Conservation (phyloP, 2,113 vertebrate genomes). For the Mobula hypostoma region DNA sequence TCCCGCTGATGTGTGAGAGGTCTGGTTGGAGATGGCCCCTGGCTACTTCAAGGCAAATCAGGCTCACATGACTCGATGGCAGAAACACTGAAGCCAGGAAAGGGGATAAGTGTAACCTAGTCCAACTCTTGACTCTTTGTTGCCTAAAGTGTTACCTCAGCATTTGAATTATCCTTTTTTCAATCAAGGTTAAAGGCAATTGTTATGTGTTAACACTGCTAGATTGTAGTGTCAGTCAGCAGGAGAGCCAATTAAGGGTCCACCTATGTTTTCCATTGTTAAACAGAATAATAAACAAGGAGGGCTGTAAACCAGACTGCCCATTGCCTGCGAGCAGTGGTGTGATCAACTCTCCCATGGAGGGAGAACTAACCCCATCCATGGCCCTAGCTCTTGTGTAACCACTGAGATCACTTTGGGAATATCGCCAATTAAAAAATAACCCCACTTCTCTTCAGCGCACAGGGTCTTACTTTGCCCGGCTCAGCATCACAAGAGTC, state of each 20-base stretch:
- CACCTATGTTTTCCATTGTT: neutral
- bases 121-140: neutral
- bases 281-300: neutral
- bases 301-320: neutral
- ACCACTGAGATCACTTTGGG: neutral
- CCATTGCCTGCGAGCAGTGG: neutral
- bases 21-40: neutral
- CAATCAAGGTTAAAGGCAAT: too few species aligned
- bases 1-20: neutral
- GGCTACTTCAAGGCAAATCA: neutral
- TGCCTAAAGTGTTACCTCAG: neutral
- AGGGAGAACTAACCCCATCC: neutral
- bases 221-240: neutral
- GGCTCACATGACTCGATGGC: neutral
- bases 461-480: neutral
- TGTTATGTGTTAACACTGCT: neutral
- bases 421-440: neutral
- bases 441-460: neutral
- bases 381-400: neutral
- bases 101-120: neutral
- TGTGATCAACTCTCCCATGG: neutral
- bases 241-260: too few species aligned
- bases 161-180: neutral
- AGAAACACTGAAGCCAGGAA: too few species aligned
- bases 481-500: neutral